These are phyloP conservation scores for Xanthia togata DNA, from an alignment of 2,888 invertebrate genomes.

Conservation along the genomic window DNA sequence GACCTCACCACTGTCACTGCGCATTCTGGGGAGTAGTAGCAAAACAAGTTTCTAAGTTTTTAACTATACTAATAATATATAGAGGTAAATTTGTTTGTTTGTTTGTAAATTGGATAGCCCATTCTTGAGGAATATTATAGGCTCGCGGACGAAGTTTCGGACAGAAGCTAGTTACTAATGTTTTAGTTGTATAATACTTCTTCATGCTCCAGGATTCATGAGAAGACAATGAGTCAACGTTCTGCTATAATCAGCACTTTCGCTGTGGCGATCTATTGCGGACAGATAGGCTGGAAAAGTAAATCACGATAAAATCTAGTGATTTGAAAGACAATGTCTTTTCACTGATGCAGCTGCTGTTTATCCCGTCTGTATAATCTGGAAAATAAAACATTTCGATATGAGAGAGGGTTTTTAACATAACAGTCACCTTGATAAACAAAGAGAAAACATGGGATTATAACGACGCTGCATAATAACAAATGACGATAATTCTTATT, in stretches of 20 bases:
- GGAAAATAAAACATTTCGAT: neutral
- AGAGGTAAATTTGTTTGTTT: too few relatives aligned
- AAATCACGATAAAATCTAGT: neutral
- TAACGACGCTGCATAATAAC: neutral
- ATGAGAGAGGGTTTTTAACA: neutral
- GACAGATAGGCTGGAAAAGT: neutral
- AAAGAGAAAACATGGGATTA: neutral
- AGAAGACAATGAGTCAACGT: neutral
- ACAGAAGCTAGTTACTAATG: too few relatives aligned
- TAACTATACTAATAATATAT: neutral
- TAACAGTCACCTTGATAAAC: neutral
- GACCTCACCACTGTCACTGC: slow-evolving; percentile 76
- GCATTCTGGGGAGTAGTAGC: slow-evolving; percentile 73
- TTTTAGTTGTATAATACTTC: neutral
- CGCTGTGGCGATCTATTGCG: neutral
- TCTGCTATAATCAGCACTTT: neutral
- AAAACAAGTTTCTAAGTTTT: slow-evolving; percentile 51
- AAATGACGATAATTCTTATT: neutral
- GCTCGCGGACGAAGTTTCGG: too few relatives aligned
- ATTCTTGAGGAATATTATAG: neutral
- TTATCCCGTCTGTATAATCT: neutral
- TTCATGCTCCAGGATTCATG: neutral
- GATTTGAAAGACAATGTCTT: neutral
- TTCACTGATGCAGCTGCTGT: neutral
- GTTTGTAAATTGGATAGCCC: too few relatives aligned